phyloP scores from a whole-genome alignment of 1,140 invertebrate species.

The Sarcophaga bullata region DNA sequence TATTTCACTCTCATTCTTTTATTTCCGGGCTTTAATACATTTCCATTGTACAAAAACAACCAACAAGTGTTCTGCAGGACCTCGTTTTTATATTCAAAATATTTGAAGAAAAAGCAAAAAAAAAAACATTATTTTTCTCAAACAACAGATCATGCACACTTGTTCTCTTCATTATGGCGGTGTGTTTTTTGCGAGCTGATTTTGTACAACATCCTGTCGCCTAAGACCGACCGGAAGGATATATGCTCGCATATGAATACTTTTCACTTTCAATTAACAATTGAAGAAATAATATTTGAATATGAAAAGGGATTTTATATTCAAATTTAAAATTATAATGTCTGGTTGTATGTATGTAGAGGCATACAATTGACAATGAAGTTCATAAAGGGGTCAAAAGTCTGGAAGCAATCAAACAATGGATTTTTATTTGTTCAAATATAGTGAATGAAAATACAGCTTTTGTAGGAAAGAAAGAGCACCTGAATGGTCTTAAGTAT shows the following conservation, averaged over 20 bases:
- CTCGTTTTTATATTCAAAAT: too few relatives aligned
- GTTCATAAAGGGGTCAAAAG: slow-evolving; percentile 3
- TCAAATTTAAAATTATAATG: not conserved
- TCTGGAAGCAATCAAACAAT: not conserved
- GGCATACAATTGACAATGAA: not conserved
- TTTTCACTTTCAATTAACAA: slow-evolving; percentile 22
- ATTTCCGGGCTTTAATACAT: not conserved
- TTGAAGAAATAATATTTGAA: not conserved
- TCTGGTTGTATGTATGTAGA: not conserved
- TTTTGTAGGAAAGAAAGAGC: too few relatives aligned
- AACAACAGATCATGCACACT: not conserved
- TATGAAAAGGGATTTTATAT: not conserved
- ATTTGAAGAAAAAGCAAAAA: too few relatives aligned
- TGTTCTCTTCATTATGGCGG: not conserved
- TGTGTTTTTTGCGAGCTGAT: not conserved
- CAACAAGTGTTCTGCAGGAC: not conserved
- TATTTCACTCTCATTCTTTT: not conserved
- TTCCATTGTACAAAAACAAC: not conserved
- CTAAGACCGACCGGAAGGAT: not conserved
- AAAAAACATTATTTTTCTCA: too few relatives aligned
- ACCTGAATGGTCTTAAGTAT: too few relatives aligned
- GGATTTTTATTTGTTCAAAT: too few relatives aligned
- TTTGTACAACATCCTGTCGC: not conserved
- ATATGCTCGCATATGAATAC: not conserved
- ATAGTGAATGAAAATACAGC: too few relatives aligned